Evolutionary conservation across 2,888 invertebrate genomes (phyloP).

Genomic region (Dolomedes plantarius): DNA sequence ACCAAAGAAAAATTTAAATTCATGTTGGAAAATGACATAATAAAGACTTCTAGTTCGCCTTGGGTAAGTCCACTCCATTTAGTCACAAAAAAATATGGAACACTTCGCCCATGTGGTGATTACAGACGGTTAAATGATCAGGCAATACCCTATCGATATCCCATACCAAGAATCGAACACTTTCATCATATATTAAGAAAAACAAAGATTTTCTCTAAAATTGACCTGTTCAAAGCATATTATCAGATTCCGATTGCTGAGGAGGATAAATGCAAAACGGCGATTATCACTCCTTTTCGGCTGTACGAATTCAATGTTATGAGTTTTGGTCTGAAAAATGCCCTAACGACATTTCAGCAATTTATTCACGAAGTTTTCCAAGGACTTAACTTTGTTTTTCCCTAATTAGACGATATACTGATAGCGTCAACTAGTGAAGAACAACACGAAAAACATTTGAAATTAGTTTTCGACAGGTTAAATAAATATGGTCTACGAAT

Average conservation of each 20-base stretch:
- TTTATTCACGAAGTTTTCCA: constrained; percentile 8
- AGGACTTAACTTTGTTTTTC: constrained; percentile 27
- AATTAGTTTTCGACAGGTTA: neutral
- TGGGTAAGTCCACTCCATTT: constrained; percentile 32
- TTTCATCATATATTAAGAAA: neutral
- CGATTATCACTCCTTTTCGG: constrained; percentile 25
- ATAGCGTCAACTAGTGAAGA: constrained; percentile 13
- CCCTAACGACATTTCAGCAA: constrained; percentile 9
- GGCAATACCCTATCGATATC: constrained; percentile 36
- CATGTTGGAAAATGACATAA: constrained; percentile 25
- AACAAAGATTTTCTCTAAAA: neutral
- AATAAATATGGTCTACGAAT: constrained; percentile 3
- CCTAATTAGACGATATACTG: constrained; percentile 44
- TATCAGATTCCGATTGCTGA: constrained; percentile 5
- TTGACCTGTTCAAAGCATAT: neutral
- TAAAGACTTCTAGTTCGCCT: too few relatives aligned
- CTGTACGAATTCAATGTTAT: constrained; percentile 20
- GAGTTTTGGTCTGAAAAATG: constrained; percentile 22
- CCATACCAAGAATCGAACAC: constrained; percentile 12
- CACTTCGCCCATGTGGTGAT: constrained; percentile 59
- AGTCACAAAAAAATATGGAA: constrained; percentile 39
- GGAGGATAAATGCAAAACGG: constrained; percentile 18
- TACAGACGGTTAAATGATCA: constrained; percentile 34
- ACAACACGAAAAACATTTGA: too few relatives aligned
- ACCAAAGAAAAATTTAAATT: constrained; percentile 20